Evolutionary conservation across 2,797 vertebrate genomes (phyloP), one percentile per base, ranked within the genome.

Genomic region (Ctenosaura bakeri): DNA sequence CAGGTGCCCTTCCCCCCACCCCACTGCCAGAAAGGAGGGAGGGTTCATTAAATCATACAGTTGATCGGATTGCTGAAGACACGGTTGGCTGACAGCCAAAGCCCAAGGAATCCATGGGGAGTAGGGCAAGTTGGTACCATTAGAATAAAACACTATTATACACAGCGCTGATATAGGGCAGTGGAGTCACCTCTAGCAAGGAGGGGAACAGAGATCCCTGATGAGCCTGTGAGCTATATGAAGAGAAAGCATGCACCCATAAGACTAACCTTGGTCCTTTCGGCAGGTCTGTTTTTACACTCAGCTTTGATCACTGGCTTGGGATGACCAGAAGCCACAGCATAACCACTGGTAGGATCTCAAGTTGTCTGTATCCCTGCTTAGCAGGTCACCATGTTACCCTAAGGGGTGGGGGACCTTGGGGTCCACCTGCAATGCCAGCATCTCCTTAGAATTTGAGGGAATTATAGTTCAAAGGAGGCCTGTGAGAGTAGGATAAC

Each of bases 31-130:
- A 14, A 96, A 96, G 94, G 88, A 96, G 95, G 90, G 59, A 93
- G 94, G 89, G 94, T 96, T 96, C 95, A 95, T 96, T 96, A 96
- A 96, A 96, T 95, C 93, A 93, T 90, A 89, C 86, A 92, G 78
- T 90, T 92, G 95, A 96, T 96, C 95, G 92, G 93, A 94, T 95
- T 95, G 94, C 94, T 92, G 94, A 95, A 94, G 78, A 85, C 83
- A 92, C 95, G 92, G 94, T 95, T 96, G 96, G 95, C 94, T 0
- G 0, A 52, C 89, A 87, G 92, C 94, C 94, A 96, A 93, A 74
- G 50, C 79, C 1, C 0, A 91, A 91, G 93, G 93, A 96, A 95
- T 94, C 95, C 83, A 54, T 93, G 83, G 90, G 88, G 90, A 93
- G 24, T 64, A 66, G 78, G 79, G 79, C 32, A 64, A 71, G 69